Evolutionary conservation across 2,113 vertebrate genomes (phyloP), one percentile per base, ranked within the genome.

Genomic region (Microcebus jonahi): DNA sequence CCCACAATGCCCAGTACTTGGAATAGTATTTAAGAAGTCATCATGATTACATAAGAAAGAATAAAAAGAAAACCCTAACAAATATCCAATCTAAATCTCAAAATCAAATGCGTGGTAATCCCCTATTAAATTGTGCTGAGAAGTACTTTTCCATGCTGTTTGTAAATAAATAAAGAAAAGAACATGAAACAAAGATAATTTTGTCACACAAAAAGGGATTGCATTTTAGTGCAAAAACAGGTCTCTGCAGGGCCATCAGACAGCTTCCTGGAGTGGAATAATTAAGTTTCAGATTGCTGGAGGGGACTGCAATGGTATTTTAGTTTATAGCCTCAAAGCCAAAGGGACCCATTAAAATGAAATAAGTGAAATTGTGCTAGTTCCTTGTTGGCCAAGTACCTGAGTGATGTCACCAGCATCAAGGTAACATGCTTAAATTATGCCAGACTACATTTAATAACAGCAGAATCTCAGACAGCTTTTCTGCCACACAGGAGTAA

Each of bases 261-360:
- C 67, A 59, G 97, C 87, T 98, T 97, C 93, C 97, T 96, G 89
- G 96, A 96, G 97, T 95, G 95, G 96, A 97, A 98, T 98, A 98
- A 98, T 98, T 97, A 98, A 98, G 94, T 97, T 95, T 97, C 70
- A 97, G 96, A 98, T 96, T 95, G 97, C 97, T 95, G 87, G 91
- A 98, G 75, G 94, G 97, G 93, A 94, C 91, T 96, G 93, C 93
- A 95, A 90, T 96, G 94, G 94, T 96, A 96, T 98, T 98, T 97
- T 96, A 97, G 96, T 98, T 98, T 97, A 97, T 97, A 95, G 94
- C 67, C 65, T 89, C 77, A 96, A 98, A 97, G 83, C 94, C 83
- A 92, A 83, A 70, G 95, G 94, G 97, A 97, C 80, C 86, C 86
- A 96, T 97, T 98, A 96, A 96, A 97, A 96, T 96, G 91, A 98